Evolutionary conservation across 2,888 invertebrate species (phyloP), one percentile per base, ranked within the genome.

Genomic region (Chrysolina americana): DNA sequence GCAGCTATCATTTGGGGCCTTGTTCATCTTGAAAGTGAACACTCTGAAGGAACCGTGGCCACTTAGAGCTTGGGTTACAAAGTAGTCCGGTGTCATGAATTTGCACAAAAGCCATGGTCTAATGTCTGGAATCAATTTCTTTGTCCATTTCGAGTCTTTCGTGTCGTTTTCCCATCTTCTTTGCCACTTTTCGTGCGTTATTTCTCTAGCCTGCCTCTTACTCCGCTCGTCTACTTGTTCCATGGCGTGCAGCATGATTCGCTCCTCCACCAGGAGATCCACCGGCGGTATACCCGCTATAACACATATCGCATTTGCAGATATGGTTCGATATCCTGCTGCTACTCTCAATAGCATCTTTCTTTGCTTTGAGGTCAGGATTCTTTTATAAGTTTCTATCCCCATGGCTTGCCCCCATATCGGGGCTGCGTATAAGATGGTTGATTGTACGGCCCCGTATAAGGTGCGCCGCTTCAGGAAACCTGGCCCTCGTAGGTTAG

Each of bases 211-310:
- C n/a, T n/a, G n/a, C n/a, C n/a, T n/a, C n/a, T n/a, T n/a, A n/a
- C n/a, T 11, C 23, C 8, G 9, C 17, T n/a, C n/a, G 9, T 15
- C 6, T 21, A 17, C 47, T 13, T 41, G 28, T 0, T 10, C 5
- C 10, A 15, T 41, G 15, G 28, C 1, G 17, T 23, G 11, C 4
- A 74, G 36, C 15, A 62, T 70, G 6, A 8, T 47, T 44, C 79
- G 71, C 28, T 80, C 77, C n/a, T 66, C 17, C 19, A 76, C 65
- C 56, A 74, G 53, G 1, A 76, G 74, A 21, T 76, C 71, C 53
- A 47, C 15, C 2, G 47, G 10, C 47, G n/a, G 47, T 4, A 15
- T 47, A 47, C 47, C 15, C 15, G 47, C 15, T 2, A 47, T 10
- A 15, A 47, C 13, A n/a, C 47, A 47, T 1, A 47, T 47, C 15